Base-by-base conservation (phyloP, 2,113 vertebrate genomes). In the Psophia crepitans region DNA sequence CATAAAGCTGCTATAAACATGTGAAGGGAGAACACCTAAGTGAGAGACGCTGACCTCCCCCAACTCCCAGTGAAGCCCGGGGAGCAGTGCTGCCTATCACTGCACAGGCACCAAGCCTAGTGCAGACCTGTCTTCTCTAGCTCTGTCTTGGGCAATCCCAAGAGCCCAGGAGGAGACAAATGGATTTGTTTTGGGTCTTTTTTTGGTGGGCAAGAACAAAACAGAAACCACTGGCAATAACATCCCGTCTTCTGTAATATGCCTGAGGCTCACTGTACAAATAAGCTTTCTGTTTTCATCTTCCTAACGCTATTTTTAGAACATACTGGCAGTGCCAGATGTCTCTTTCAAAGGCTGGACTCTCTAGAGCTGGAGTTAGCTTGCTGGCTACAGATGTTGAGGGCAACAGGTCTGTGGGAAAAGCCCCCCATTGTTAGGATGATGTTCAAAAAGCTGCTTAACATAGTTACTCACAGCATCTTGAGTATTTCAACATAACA, bases 401-500 rank as follows among this genome's bases (percentile, higher is more conserved):
- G 85, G 80, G 90, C 2, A 33, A 91, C 20, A 49, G 41, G 64
- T 39, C 81, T 83, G 78, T 54, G 56, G 53, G 89, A 93, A 94
- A 77, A 92, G 22, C 44, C 14, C n/a, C 33, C 46, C 68, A 61
- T 4, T 32, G 66, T 39, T 69, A 81, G 71, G 74, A 88, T 8
- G n/a, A 83, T 27, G 71, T 21, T 89, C 26, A 12, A 58, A 90
- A 87, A 86, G 44, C 78, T 49, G 37, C 1, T 78, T 39, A 73
- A 65, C 89, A 63, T 0, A 84, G 80, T 5, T 88, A 99, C 99
- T 99, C 98, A 99, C 99, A 99, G 98, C 98, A 99, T 99, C 98
- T 99, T 99, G 93, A 99, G 99, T 93, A 99, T 99, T 92, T 99
- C 99, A 56, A 99, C 99, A 5, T 99, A 99, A 98, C 99, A 99